These are phyloP conservation scores for Neocrepidodera transversa DNA, from an alignment of 2,888 invertebrate genomes.

Conservation along the genomic window DNA sequence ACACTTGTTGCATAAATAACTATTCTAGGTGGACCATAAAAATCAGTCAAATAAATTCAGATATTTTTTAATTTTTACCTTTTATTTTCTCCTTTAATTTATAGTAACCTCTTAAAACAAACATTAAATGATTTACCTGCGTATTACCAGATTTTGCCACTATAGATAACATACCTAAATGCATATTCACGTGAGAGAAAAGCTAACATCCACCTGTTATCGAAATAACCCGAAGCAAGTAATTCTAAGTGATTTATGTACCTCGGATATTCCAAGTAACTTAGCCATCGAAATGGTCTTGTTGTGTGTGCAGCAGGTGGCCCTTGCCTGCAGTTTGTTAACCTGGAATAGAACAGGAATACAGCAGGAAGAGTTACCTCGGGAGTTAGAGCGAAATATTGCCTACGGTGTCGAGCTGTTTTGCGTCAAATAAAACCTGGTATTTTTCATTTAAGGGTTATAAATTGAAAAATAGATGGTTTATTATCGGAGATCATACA, in stretches of 20 bases:
- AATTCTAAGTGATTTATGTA: constrained; percentile 17
- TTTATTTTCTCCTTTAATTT: no score
- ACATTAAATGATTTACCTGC: background rate
- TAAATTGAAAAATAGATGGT: background rate
- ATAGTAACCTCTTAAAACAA: no score
- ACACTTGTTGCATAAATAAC: no score
- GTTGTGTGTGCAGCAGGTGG: constrained; percentile 18
- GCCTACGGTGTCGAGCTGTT: background rate
- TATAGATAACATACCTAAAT: background rate
- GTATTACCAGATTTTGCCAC: constrained; percentile 4
- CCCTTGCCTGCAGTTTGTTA: constrained; percentile 3
- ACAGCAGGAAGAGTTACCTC: background rate
- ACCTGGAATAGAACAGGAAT: background rate
- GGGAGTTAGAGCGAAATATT: constrained; percentile 1
- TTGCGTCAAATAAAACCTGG: constrained; percentile 6
- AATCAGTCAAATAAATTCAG: no score
- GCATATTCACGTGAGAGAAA: background rate
- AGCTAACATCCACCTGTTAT: constrained; percentile 2
- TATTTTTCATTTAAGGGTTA: background rate
- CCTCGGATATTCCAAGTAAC: constrained; percentile 17
- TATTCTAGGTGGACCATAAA: no score
- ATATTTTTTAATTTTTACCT: no score
- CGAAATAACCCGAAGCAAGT: constrained; percentile 17
- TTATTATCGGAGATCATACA: no score
- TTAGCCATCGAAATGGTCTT: constrained; percentile 8